These are phyloP conservation scores for Pteria penguin DNA, from an alignment of 2,888 invertebrate genomes.

Conservation along the genomic window DNA sequence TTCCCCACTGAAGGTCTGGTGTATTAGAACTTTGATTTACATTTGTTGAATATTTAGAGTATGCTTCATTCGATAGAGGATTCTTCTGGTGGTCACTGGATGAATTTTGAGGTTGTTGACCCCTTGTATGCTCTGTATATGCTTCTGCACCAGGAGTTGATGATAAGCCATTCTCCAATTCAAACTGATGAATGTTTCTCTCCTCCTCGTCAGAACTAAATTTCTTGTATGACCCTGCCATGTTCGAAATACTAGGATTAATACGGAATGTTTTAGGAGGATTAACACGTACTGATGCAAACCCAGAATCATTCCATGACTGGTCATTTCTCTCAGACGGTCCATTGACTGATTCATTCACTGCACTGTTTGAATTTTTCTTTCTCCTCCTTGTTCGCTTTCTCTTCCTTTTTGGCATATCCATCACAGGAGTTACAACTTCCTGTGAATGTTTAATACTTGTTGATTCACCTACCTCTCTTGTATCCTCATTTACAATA, in stretches of 20 bases:
- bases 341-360: too few species aligned
- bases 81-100: not conserved
- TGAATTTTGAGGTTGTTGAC: not conserved
- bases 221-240: slow-evolving; percentile 22
- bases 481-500: not conserved
- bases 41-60: not conserved
- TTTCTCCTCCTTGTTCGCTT: slow-evolving; percentile 19
- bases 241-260: not conserved
- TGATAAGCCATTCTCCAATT: not conserved
- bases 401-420: slow-evolving; percentile 13
- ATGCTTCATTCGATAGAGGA: not conserved
- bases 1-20: not conserved
- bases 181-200: slow-evolving; percentile 8
- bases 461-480: not conserved
- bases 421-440: not conserved
- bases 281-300: not conserved
- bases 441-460: not conserved
- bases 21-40: not conserved
- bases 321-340: too few species aligned
- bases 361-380: too few species aligned
- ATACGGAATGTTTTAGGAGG: not conserved
- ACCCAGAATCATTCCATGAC: not conserved
- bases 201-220: slow-evolving; percentile 43
- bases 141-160: not conserved
- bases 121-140: not conserved